phyloP scores from a whole-genome alignment of 2,797 vertebrate species.

The Momotus momota region DNA sequence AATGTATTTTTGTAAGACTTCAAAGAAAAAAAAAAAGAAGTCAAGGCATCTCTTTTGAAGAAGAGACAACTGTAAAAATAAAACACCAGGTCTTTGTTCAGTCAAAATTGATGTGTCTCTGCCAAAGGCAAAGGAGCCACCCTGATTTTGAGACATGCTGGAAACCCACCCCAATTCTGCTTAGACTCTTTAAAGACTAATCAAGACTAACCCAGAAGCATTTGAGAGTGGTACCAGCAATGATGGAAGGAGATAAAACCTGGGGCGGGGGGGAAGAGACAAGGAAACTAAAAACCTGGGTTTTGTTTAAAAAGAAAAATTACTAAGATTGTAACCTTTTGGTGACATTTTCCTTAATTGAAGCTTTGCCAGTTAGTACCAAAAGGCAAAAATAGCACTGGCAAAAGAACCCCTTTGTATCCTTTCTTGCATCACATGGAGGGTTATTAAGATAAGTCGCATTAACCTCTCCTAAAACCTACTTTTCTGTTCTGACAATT shows the following conservation, averaged over 20 bases:
- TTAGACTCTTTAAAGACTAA: not conserved
- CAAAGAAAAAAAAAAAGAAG: not conserved
- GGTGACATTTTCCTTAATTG: not conserved
- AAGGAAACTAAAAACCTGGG: not conserved
- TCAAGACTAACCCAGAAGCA: not conserved
- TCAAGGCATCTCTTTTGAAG: not conserved
- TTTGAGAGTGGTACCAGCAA: not conserved
- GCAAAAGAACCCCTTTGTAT: not conserved
- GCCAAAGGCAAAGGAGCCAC: not conserved
- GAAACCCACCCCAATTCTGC: not conserved
- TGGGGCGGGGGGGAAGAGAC: accelerated
- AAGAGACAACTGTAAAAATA: not conserved
- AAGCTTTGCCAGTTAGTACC: not conserved
- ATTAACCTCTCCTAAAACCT: conserved; percentile 4
- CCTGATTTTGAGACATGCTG: not conserved
- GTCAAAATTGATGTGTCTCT: not conserved
- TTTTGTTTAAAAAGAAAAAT: not conserved
- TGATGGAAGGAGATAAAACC: not conserved
- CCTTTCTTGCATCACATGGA: not conserved
- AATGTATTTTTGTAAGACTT: not conserved
- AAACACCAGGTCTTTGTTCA: not conserved
- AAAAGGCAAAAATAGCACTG: not conserved
- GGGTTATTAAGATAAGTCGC: conserved; percentile 10
- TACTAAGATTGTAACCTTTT: not conserved
- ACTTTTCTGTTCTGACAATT: not conserved